These are phyloP conservation scores for Protophormia terraenovae DNA, from an alignment of 2,888 invertebrate genomes.

Conservation along the genomic window DNA sequence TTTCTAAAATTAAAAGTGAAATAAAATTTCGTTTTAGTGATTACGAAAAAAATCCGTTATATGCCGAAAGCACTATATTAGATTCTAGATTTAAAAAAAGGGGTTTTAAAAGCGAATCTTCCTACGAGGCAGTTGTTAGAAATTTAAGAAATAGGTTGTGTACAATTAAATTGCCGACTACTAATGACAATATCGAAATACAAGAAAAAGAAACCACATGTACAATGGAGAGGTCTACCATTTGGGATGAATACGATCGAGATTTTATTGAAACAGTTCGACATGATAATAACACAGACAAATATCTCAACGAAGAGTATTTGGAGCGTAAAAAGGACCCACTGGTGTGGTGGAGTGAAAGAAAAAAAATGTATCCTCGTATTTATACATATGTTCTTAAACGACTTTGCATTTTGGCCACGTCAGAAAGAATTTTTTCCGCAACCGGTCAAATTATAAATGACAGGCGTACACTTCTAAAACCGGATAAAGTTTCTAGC, in stretches of 20 bases:
- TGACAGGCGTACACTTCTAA: constrained; percentile 8
- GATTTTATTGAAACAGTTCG: background rate
- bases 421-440: constrained; percentile 2
- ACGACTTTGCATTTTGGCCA: constrained; percentile 25
- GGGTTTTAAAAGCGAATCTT: background rate
- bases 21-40: background rate
- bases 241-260: constrained; percentile 30
- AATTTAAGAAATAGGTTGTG: background rate
- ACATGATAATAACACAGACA: constrained; percentile 32
- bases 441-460: constrained; percentile 25
- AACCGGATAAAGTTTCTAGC: constrained; percentile 1
- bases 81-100: constrained; percentile 5
- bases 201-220: background rate
- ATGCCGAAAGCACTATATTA: constrained; percentile 13
- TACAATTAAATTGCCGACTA: background rate
- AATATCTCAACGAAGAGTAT: constrained; percentile 2
- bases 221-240: background rate
- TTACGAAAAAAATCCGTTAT: background rate
- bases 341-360: constrained; percentile 12
- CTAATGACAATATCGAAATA: background rate
- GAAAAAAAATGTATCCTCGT: constrained; percentile 2
- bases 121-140: background rate
- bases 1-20: background rate
- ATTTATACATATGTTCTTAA: constrained; percentile 2
- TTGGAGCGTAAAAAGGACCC: background rate